Conservation (phyloP, 2,797 vertebrate species). For the Sebastes cheni region DNA sequence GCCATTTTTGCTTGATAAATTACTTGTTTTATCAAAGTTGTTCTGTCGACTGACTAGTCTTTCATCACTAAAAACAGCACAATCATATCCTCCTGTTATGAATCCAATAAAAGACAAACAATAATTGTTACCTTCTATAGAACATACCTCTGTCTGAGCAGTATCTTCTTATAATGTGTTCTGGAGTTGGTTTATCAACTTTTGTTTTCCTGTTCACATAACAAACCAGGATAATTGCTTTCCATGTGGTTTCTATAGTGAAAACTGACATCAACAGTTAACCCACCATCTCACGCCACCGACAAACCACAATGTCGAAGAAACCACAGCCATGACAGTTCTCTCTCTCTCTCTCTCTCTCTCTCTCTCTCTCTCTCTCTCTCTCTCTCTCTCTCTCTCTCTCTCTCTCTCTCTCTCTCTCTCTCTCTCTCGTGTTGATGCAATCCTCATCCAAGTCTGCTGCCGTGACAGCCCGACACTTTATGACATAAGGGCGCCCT, state of each 20-base stretch:
- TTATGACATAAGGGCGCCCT: slow-evolving; percentile 42
- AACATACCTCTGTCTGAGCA: not conserved
- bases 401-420: slow-evolving; percentile 2
- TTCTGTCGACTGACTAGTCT: not conserved
- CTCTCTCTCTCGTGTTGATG: not conserved
- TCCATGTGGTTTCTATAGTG: not conserved
- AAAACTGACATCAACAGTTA: slow-evolving; percentile 5
- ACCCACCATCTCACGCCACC: not conserved
- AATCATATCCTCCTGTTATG: not conserved
- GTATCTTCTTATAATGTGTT: not conserved
- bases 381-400: not conserved
- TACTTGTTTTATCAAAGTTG: not conserved
- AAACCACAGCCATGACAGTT: slow-evolving; percentile 24
- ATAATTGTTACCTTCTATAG: not conserved
- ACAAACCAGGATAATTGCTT: not conserved
- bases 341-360: slow-evolving; percentile 1
- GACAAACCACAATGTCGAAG: slow-evolving; percentile 1
- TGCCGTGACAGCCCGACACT: slow-evolving; percentile 45
- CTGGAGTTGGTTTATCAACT: not conserved
- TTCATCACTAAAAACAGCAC: not conserved
- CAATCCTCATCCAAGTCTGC: not conserved
- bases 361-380: not conserved
- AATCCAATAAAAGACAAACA: not conserved
- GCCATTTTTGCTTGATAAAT: too few species aligned
- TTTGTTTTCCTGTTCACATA: not conserved